Conservation (phyloP, 1,140 invertebrate species). For the Pseudomyrmex flavicornis region DNA sequence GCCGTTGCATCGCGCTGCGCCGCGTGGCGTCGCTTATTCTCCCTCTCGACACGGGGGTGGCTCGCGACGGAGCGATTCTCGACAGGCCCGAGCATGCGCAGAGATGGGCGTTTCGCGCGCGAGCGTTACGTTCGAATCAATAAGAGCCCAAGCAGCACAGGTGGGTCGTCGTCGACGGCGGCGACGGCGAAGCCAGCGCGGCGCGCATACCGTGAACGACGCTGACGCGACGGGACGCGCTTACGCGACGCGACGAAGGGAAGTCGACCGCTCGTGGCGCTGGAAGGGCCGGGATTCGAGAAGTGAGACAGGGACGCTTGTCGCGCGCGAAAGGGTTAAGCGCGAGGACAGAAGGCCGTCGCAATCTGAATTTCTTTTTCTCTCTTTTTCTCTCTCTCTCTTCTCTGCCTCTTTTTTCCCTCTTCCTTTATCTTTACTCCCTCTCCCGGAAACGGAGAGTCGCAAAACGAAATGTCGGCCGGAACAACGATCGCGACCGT, state of each 20-base stretch:
- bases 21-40: slow-evolving; percentile 27
- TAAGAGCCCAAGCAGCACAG: slow-evolving; percentile 75
- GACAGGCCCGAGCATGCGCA: slow-evolving; percentile 70
- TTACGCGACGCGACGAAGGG: slow-evolving; percentile 36
- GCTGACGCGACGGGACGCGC: slow-evolving; percentile 48
- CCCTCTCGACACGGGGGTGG: neutral
- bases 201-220: slow-evolving; percentile 66
- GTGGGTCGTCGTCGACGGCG: slow-evolving; percentile 75
- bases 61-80: slow-evolving; percentile 23
- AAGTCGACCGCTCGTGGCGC: slow-evolving; percentile 35
- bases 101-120: slow-evolving; percentile 62
- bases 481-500: slow-evolving; percentile 36
- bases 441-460: slow-evolving; percentile 20
- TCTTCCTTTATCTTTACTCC: slow-evolving; percentile 23
- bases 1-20: neutral
- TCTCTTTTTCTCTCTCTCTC: neutral
- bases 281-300: neutral
- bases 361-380: neutral
- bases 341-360: slow-evolving; percentile 2
- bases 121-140: slow-evolving; percentile 73
- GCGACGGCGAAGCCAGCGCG: slow-evolving; percentile 64
- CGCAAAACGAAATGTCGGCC: slow-evolving; percentile 48
- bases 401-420: neutral
- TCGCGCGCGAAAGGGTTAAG: neutral
- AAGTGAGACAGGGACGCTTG: neutral